phyloP scores from a whole-genome alignment of 37 sponge, comb jelly and placozoan species.

The Ephydatia muelleri region DNA sequence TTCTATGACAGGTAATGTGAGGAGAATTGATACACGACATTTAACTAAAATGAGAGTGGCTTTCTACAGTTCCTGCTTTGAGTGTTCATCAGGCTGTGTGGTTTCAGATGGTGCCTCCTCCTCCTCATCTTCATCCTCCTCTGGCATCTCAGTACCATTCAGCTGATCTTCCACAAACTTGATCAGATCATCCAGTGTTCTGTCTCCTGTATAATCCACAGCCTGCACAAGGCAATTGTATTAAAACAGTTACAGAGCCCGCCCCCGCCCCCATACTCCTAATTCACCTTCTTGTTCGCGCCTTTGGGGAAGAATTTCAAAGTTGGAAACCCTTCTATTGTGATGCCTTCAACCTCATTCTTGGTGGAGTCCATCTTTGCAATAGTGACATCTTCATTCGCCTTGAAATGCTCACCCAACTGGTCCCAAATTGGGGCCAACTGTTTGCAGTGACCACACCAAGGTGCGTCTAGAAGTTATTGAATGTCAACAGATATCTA shows the following conservation, averaged over 20 bases:
- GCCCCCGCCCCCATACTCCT: not conserved
- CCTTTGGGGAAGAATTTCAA: slow-evolving; percentile 90
- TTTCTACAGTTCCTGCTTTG: not conserved
- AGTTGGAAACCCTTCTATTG: slow-evolving; percentile 89
- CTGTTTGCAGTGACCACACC: slow-evolving; percentile 99
- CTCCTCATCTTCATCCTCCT: slow-evolving; percentile 62
- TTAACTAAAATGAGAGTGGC: not conserved
- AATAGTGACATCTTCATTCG: slow-evolving; percentile 83
- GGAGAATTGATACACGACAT: not conserved
- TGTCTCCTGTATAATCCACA: slow-evolving; percentile 83
- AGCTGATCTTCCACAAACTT: slow-evolving; percentile 68
- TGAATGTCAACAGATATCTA: not conserved
- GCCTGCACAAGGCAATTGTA: slow-evolving; percentile 23
- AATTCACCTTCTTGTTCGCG: slow-evolving; percentile 61
- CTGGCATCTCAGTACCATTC: slow-evolving; percentile 24
- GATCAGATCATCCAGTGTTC: slow-evolving; percentile 84
- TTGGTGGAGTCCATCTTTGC: slow-evolving; percentile 97
- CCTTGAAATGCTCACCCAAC: slow-evolving; percentile 86
- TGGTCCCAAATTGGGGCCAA: slow-evolving; percentile 97
- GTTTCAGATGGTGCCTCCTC: not conserved
- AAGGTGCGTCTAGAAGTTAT: slow-evolving; percentile 88
- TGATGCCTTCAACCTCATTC: slow-evolving; percentile 86
- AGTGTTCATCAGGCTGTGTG: not conserved
- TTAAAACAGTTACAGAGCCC: not conserved
- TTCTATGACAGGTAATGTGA: not conserved